Percentiles rank a stretch among this genome's conserved stretches.
phyloP scores from a whole-genome alignment of 2,797 vertebrate species.

The Chiloscyllium punctatum region DNA sequence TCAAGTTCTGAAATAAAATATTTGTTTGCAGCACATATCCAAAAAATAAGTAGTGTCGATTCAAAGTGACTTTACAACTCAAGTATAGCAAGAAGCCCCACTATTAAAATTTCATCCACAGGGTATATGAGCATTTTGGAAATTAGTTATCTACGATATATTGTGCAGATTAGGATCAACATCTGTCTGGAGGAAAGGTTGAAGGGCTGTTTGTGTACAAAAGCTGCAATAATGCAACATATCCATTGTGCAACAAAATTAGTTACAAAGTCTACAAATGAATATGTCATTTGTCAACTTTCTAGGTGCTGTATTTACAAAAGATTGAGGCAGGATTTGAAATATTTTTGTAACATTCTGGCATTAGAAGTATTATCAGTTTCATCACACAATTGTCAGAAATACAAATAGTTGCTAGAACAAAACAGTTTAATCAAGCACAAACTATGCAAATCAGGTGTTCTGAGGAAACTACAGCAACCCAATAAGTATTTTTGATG shows the following conservation, averaged over 20 bases:
- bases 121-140: background rate
- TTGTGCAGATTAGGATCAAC: constrained; percentile 23
- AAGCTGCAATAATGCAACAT: background rate
- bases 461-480: background rate
- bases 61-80: background rate
- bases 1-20: background rate
- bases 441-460: background rate
- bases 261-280: background rate
- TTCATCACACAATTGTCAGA: background rate
- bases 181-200: background rate
- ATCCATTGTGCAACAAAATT: background rate
- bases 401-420: background rate
- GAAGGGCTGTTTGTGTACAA: background rate
- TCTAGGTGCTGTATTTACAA: background rate
- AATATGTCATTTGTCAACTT: background rate
- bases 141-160: background rate
- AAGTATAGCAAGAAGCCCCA: background rate
- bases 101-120: background rate
- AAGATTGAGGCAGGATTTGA: background rate
- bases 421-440: background rate
- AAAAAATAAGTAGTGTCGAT: background rate
- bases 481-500: background rate
- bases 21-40: background rate
- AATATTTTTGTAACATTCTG: constrained; percentile 30
- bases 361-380: background rate